A percentile compares a stretch with the other conserved stretches of the same genome.
These are phyloP conservation scores for Grapholita molesta DNA, from an alignment of 1,140 invertebrate genomes.

Conservation along the genomic window DNA sequence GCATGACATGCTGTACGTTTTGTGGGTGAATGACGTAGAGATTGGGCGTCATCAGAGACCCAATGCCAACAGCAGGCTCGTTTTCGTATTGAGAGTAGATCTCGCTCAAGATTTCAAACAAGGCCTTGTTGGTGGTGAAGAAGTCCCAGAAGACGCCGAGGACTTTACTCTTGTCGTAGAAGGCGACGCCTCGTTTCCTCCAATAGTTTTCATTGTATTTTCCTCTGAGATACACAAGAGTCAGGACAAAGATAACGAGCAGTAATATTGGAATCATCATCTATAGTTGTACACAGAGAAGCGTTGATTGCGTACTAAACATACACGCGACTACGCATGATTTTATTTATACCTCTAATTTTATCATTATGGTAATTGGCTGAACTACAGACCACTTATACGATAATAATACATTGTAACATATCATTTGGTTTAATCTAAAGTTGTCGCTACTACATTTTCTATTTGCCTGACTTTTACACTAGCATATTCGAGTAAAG, in stretches of 20 bases:
- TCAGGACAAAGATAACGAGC: neutral
- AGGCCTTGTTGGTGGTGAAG: neutral
- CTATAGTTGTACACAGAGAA: too few relatives aligned
- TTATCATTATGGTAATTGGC: too few relatives aligned
- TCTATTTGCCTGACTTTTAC: too few relatives aligned
- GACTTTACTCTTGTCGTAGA: conserved; percentile 1
- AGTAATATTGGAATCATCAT: neutral
- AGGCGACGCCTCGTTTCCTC: conserved; percentile 28
- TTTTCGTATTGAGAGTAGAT: neutral
- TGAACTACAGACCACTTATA: too few relatives aligned
- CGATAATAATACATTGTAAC: too few relatives aligned
- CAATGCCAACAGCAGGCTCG: conserved; percentile 38
- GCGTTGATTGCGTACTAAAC: too few relatives aligned
- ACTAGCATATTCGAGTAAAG: too few relatives aligned
- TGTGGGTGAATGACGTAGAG: conserved; percentile 69
- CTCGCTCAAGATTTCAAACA: neutral
- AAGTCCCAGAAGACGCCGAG: conserved; percentile 14
- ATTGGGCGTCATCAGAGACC: conserved; percentile 43
- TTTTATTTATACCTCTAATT: too few relatives aligned
- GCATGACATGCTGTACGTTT: conserved; percentile 75
- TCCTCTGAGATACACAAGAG: neutral
- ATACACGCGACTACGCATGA: too few relatives aligned
- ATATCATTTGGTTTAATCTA: too few relatives aligned
- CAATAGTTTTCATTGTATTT: conserved; percentile 24
- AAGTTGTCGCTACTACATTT: too few relatives aligned